A percentile compares a stretch with the other conserved stretches of the same genome.
phyloP scores from a whole-genome alignment of 1,140 invertebrate genomes.

The Elysia chlorotica region DNA sequence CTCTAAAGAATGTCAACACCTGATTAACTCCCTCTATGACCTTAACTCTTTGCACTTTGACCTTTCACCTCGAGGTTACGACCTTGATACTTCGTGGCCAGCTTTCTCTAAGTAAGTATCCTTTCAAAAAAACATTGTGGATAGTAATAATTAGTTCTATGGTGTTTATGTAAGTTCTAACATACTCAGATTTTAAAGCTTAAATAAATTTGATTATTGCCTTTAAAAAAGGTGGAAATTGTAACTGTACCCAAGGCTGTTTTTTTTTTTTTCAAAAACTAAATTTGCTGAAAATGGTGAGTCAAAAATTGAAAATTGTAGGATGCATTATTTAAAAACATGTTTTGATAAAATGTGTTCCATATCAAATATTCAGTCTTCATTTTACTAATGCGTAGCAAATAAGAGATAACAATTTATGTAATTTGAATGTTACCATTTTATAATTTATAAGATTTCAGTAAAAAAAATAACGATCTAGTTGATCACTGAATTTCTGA shows the following conservation, averaged over 20 bases:
- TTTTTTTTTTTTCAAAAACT: slow-evolving; percentile 2
- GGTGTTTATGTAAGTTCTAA: too few species aligned
- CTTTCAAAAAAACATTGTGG: too few species aligned
- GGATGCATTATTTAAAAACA: too few species aligned
- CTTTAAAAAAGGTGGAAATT: background rate
- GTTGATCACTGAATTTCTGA: too few species aligned
- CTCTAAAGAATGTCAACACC: slow-evolving; percentile 35
- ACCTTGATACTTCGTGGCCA: slow-evolving; percentile 64
- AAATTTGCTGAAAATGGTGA: too few species aligned
- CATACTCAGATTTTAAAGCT: background rate
- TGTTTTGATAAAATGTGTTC: too few species aligned
- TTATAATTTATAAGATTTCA: background rate
- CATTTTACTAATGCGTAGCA: too few species aligned
- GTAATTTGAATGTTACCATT: background rate
- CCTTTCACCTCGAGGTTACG: slow-evolving; percentile 61
- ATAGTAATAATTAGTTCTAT: too few species aligned
- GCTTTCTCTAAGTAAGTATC: slow-evolving; percentile 64
- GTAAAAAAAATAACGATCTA: too few species aligned
- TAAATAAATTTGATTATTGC: background rate
- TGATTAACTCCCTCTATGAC: slow-evolving; percentile 61
- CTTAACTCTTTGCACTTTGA: slow-evolving; percentile 65
- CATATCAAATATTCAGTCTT: too few species aligned
- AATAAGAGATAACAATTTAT: too few species aligned
- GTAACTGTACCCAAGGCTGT: background rate
- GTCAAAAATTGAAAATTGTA: too few species aligned